Evolutionary conservation across 2,888 invertebrate genomes (phyloP), one percentile per base, ranked within the genome.

Genomic region (Hydrotaea cyrtoneurina): DNA sequence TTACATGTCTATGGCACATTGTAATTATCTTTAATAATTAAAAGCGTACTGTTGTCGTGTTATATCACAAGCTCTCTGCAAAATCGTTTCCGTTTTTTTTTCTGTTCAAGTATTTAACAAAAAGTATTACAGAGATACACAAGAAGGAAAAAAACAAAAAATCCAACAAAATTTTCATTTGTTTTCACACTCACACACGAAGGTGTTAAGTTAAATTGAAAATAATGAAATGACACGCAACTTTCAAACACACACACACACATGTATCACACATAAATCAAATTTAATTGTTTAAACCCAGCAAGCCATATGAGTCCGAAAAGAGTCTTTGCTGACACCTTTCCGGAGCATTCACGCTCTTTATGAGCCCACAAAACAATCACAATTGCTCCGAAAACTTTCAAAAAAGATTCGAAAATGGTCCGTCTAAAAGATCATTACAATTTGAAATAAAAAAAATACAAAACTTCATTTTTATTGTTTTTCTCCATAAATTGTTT

Each of bases 11-110:
- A 85, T 81, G 79, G 78, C 78, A 79, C 79, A 77, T 77, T 82
- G 85, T 79, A 82, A 82, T 85, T 82, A 85, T 81, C 81, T 85
- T 85, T 85, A 85, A 85, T 85, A 79, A 81, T 85, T 82, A 79
- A 85, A 85, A 57, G 77, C n/a, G 23, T 46, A 50, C 11, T 57
- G 59, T 73, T 57, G 59, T 73, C 39, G 26, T 36, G 53, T 74
- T 57, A 43, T 71, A 71, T 71, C 59, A 59, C 36, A 7, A 43
- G 13, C n/a, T 10, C 15, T 39, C 21, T 76, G 72, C 10, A 53
- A 75, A 53, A 62, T 39, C 53, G 11, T 55, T 69, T 66, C 13
- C 39, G 31, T 55, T 59, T 31, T 17, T 36, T 7, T 55, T 23
- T 66, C 46, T n/a, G n/a, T 64, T 64, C 36, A 43, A 39, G 17